These are phyloP conservation scores for Petroica traversi DNA, from an alignment of 2,113 vertebrate species.

Conservation along the genomic window DNA sequence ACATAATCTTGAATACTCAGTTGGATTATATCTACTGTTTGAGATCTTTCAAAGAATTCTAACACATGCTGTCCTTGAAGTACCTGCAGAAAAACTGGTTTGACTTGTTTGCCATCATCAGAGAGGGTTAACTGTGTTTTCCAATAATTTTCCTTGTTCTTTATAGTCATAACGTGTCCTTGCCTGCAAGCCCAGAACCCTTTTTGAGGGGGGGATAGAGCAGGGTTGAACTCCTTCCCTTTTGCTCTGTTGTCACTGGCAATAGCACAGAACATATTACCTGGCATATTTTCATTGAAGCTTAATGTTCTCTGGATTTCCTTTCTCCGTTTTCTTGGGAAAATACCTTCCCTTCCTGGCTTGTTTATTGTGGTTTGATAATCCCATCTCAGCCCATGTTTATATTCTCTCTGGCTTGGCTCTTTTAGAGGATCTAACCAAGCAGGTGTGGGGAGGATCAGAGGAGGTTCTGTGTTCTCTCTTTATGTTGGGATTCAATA, in stretches of 20 bases:
- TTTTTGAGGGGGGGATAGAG: not conserved
- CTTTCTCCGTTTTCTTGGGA: slow-evolving; percentile 1
- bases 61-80: not conserved
- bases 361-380: not conserved
- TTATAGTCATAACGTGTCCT: not conserved
- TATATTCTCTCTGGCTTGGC: not conserved
- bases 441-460: not conserved
- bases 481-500: not conserved
- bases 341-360: slow-evolving; percentile 1
- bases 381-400: not conserved
- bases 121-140: not conserved
- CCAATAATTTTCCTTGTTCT: not conserved
- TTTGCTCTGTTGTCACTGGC: not conserved
- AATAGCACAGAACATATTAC: not conserved
- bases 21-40: slow-evolving; percentile 10
- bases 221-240: not conserved
- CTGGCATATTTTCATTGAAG: not conserved
- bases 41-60: slow-evolving; percentile 34
- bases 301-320: not conserved
- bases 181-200: not conserved
- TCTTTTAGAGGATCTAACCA: not conserved
- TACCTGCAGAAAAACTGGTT: slow-evolving; percentile 6
- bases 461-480: not conserved
- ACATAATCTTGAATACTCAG: not conserved
- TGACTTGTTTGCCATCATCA: not conserved